These are phyloP conservation scores for Montifringilla adamsi DNA, from an alignment of 2,113 vertebrate genomes.

Conservation along the genomic window DNA sequence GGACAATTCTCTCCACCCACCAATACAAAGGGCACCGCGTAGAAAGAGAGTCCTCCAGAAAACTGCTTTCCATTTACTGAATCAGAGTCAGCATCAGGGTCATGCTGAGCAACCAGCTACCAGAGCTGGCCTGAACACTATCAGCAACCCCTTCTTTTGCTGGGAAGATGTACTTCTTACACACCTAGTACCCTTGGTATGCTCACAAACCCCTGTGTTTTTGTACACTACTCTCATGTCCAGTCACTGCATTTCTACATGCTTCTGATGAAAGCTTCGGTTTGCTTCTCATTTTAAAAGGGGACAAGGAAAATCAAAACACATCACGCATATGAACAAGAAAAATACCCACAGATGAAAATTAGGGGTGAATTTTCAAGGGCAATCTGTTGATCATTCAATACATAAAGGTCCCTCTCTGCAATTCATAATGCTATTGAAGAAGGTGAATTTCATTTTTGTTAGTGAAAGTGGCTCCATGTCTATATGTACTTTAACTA, in stretches of 20 bases:
- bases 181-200: neutral
- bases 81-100: neutral
- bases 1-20: neutral
- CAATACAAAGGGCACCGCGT: too few relatives aligned
- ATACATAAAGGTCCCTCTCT: neutral
- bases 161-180: neutral
- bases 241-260: neutral
- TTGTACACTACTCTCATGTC: neutral
- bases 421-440: neutral
- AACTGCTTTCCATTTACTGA: neutral
- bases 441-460: neutral
- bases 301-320: neutral
- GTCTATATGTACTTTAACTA: neutral
- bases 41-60: neutral
- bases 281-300: neutral
- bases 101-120: neutral
- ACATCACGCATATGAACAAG: neutral
- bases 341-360: neutral
- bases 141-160: neutral
- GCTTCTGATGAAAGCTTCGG: neutral
- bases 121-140: neutral
- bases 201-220: neutral
- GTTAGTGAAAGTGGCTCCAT: neutral
- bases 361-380: neutral
- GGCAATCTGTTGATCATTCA: neutral